Conservation (phyloP, 2,113 vertebrate species). For the Rafetus swinhoei region DNA sequence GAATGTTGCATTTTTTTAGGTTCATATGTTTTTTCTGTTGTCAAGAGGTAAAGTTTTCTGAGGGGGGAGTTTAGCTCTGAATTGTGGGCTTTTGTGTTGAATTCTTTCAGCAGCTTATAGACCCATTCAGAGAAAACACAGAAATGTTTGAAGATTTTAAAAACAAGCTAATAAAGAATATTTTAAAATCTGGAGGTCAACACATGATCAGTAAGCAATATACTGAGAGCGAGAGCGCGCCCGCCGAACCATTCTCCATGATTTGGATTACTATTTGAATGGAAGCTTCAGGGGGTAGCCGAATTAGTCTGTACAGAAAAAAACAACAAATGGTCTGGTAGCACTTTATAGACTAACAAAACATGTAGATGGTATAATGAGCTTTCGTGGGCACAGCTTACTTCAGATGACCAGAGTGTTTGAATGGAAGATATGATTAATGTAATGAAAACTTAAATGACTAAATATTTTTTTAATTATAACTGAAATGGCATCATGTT, state of each 20-base stretch:
- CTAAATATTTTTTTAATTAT: slow-evolving; percentile 6
- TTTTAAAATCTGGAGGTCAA: not conserved
- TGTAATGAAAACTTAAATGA: not conserved
- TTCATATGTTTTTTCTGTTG: not conserved
- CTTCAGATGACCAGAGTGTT: not conserved
- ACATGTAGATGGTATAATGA: too few relatives aligned
- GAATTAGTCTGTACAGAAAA: too few relatives aligned
- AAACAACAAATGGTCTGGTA: too few relatives aligned
- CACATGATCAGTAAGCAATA: too few relatives aligned
- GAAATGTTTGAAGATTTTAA: not conserved
- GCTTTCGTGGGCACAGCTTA: too few relatives aligned
- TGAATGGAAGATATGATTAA: slow-evolving; percentile 36
- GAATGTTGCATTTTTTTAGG: not conserved
- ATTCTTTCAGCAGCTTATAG: not conserved
- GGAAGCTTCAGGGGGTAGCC: not conserved
- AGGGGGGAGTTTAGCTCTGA: not conserved
- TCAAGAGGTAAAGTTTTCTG: not conserved
- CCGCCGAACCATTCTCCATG: not conserved
- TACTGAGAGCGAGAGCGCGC: too few relatives aligned
- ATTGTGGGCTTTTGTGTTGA: not conserved
- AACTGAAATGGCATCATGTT: not conserved
- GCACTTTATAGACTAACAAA: too few relatives aligned
- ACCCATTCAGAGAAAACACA: not conserved
- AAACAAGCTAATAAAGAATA: not conserved
- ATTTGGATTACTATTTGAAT: not conserved